Evolutionary conservation across 2,113 vertebrate species (phyloP).

Genomic region (Elgaria multicarinata): DNA sequence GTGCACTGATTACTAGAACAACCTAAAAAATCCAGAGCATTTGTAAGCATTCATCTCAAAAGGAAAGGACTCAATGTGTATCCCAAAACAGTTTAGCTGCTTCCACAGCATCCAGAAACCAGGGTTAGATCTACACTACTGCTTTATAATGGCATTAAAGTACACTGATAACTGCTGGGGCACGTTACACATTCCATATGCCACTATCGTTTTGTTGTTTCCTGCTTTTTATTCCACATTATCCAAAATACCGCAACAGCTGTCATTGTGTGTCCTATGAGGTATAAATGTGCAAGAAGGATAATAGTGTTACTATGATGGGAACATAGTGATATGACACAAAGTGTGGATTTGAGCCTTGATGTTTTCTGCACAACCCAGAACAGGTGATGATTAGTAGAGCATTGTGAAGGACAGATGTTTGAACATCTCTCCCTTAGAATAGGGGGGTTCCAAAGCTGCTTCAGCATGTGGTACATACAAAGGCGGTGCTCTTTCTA

Average conservation of each 20-base stretch:
- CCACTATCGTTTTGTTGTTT: too few relatives aligned
- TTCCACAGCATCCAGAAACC: background rate
- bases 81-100: background rate
- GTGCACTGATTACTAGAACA: background rate
- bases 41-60: background rate
- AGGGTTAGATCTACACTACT: too few relatives aligned
- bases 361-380: background rate
- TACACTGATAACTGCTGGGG: too few relatives aligned
- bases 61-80: background rate
- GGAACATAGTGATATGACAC: too few relatives aligned
- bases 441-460: background rate
- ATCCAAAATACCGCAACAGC: too few relatives aligned
- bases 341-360: too few relatives aligned
- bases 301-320: too few relatives aligned
- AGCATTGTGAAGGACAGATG: background rate
- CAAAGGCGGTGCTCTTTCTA: background rate
- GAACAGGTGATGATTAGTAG: background rate
- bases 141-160: too few relatives aligned
- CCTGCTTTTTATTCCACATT: too few relatives aligned
- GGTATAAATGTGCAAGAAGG: too few relatives aligned
- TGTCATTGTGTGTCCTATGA: too few relatives aligned
- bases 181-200: too few relatives aligned
- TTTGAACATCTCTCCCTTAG: background rate
- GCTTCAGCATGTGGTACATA: background rate
- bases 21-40: background rate